A percentile compares a stretch with the other conserved stretches of the same genome.
Evolutionary conservation across 2,888 invertebrate genomes (phyloP).

Genomic region (Drymonia ruficornis): DNA sequence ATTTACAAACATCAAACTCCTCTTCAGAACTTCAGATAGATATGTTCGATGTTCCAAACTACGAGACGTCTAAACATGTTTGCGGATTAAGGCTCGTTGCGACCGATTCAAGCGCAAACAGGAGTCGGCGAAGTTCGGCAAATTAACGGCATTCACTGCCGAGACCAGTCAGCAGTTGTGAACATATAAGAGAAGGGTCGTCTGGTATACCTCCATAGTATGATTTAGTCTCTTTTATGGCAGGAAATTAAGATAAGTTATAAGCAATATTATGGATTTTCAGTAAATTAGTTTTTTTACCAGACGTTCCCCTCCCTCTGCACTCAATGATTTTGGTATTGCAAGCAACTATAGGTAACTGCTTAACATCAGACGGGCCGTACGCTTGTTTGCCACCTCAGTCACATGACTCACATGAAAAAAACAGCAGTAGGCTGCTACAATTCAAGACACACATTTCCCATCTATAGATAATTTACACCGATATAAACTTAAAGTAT

Average conservation of each 20-base stretch:
- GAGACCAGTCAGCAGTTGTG: slow-evolving; percentile 5
- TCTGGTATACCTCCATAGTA: neutral
- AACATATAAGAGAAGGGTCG: neutral
- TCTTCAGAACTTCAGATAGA: neutral
- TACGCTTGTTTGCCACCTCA: too few relatives aligned
- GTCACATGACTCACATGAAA: too few relatives aligned
- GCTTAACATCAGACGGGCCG: too few relatives aligned
- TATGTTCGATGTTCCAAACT: slow-evolving; percentile 1
- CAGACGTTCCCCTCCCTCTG: too few relatives aligned
- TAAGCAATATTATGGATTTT: too few relatives aligned
- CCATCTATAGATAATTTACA: too few relatives aligned
- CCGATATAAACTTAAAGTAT: neutral
- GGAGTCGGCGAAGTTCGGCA: slow-evolving; percentile 49
- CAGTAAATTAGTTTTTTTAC: too few relatives aligned
- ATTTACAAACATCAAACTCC: slow-evolving; percentile 7
- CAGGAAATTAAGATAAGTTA: neutral
- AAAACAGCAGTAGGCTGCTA: too few relatives aligned
- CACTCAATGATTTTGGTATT: too few relatives aligned
- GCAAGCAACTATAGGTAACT: too few relatives aligned
- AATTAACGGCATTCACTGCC: slow-evolving; percentile 54
- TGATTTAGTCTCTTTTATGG: neutral
- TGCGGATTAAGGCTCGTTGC: slow-evolving; percentile 47
- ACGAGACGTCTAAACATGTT: slow-evolving; percentile 24
- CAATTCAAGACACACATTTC: too few relatives aligned
- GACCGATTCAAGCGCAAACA: slow-evolving; percentile 44